These are phyloP conservation scores for Drosophila kepulauana DNA, from an alignment of 1,140 invertebrate genomes.

Conservation along the genomic window DNA sequence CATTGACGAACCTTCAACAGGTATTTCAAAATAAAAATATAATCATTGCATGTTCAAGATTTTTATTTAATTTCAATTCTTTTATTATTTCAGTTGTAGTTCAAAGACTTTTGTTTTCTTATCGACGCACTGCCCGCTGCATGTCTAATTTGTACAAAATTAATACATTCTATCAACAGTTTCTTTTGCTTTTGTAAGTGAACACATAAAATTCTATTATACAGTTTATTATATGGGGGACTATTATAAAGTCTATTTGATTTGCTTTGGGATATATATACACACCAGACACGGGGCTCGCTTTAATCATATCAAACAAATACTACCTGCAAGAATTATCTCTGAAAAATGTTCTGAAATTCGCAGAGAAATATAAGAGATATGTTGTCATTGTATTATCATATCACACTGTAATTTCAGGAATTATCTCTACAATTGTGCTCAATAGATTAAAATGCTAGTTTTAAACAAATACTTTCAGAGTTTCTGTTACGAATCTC, in stretches of 20 bases:
- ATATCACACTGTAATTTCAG: constrained; percentile 2
- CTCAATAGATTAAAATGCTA: constrained; percentile 16
- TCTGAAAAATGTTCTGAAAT: constrained; percentile 1
- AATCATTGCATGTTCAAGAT: constrained; percentile 17
- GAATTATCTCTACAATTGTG: constrained; percentile 12
- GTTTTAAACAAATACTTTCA: neutral
- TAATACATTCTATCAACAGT: constrained; percentile 19
- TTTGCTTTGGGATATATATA: constrained; percentile 5
- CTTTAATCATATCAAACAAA: neutral
- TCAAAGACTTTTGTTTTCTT: constrained; percentile 42
- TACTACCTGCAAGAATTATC: neutral
- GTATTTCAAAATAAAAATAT: constrained; percentile 49
- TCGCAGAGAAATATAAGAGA: neutral
- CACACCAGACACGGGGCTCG: neutral
- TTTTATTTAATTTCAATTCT: constrained; percentile 46
- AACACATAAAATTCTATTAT: constrained; percentile 17
- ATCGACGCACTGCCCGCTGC: constrained; percentile 40
- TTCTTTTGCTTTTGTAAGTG: constrained; percentile 43
- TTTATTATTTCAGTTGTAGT: constrained; percentile 74
- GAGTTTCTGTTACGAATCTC: neutral
- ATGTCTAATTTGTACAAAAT: constrained; percentile 25
- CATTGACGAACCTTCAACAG: constrained; percentile 80
- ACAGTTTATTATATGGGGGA: neutral
- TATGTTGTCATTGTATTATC: constrained; percentile 2
- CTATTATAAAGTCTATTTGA: neutral